Conservation (phyloP, 1,140 invertebrate species). For the Armadillidium nasatum region DNA sequence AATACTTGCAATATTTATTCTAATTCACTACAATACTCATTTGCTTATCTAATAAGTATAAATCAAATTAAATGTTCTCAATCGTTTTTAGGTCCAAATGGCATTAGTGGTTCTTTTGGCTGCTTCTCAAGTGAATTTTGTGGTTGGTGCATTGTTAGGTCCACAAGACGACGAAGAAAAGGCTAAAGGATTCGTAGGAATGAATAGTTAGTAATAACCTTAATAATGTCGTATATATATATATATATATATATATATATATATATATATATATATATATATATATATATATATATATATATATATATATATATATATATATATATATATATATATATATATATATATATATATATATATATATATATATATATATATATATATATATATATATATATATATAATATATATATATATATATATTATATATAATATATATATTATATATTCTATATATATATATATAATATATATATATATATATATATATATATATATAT, state of each 20-base stretch:
- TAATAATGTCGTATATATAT: not conserved
- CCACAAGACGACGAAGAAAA: not conserved
- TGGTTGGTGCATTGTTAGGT: conserved; percentile 16
- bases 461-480: conserved; percentile 14
- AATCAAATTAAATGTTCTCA: no score
- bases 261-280: not conserved
- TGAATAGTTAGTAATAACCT: not conserved
- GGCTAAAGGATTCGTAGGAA: conserved; percentile 16
- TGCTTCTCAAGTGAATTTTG: conserved; percentile 8
- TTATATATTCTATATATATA: no score
- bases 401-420: not conserved
- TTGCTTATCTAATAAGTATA: no score
- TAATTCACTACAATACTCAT: no score
- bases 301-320: not conserved
- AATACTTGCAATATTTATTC: no score
- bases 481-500: not conserved
- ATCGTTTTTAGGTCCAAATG: conserved; percentile 20
- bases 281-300: conserved; percentile 2
- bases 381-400: not conserved
- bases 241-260: not conserved
- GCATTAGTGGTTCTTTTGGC: conserved; percentile 8
- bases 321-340: conserved; percentile 7
- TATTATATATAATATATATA: no score
- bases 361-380: not conserved
- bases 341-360: not conserved